Conservation (phyloP, 2,113 vertebrate species). For the Bungarus multicinctus region DNA sequence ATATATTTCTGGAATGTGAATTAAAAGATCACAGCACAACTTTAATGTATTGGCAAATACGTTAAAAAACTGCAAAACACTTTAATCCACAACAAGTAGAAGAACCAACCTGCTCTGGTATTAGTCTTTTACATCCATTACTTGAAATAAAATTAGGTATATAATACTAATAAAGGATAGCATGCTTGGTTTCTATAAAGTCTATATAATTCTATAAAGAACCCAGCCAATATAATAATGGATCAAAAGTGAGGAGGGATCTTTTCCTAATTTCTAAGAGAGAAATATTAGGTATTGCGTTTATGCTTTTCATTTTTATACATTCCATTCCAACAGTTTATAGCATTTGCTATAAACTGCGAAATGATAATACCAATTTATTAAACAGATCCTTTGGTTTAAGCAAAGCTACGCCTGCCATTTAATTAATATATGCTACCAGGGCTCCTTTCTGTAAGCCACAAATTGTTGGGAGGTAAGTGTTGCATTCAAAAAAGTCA, state of each 20-base stretch:
- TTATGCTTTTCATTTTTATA: not conserved
- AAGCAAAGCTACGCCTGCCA: not conserved
- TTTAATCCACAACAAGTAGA: constrained; percentile 50
- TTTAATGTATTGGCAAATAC: constrained; percentile 53
- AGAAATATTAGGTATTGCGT: not conserved
- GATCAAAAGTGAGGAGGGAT: constrained; percentile 42
- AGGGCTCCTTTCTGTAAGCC: not conserved
- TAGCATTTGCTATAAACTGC: not conserved
- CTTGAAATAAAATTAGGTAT: constrained; percentile 31
- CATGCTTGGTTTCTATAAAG: not conserved
- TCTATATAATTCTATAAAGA: constrained; percentile 33
- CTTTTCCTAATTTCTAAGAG: constrained; percentile 28
- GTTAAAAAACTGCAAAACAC: constrained; percentile 57
- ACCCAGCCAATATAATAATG: constrained; percentile 39
- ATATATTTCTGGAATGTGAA: constrained; percentile 56
- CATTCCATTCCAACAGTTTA: not conserved
- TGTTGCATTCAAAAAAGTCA: not conserved
- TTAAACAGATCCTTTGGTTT: not conserved
- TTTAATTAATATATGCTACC: not conserved
- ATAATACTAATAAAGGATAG: constrained; percentile 47
- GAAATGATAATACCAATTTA: not conserved
- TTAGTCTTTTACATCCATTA: constrained; percentile 35
- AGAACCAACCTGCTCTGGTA: constrained; percentile 51
- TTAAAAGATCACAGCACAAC: constrained; percentile 56
- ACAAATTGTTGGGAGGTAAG: not conserved